Evolutionary conservation across 2,797 vertebrate genomes (phyloP), one percentile per base, ranked within the genome.

Genomic region (Dicrostonyx torquatus): DNA sequence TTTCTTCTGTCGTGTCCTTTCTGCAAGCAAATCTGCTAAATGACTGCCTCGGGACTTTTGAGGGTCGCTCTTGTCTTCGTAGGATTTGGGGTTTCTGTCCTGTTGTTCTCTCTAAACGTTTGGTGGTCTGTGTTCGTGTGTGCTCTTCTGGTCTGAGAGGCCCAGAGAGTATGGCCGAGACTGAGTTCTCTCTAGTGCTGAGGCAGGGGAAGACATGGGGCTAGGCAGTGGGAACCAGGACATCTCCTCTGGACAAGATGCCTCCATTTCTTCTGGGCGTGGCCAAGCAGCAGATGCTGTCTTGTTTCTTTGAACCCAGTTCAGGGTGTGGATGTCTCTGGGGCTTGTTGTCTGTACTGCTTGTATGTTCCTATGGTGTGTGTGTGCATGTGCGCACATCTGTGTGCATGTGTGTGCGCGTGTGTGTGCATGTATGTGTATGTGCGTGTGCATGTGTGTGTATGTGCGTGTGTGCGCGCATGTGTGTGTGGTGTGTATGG

Each of bases 181-280:
- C 60, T 15, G 66, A 60, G 40, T 45, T 79, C 1, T 50, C 70
- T 84, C 40, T 70, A 58, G 37, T 24, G 13, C 40, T 55, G 89
- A 68, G 68, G 34, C n/a, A 45, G 82, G 73, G 68, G 34, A 68
- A 79, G 68, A 29, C n/a, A 2, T 64, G 48, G 72, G 88, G 26
- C n/a, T 6, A 40, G 91, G 64, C 7, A 26, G 31, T 94, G 43
- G 94, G 90, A 94, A 77, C 93, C 90, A 75, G 29, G 29, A 26
- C 60, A 94, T 77, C 76, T 62, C 76, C 55, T 77, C 76, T 68
- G 43, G 84, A 34, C n/a, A 73, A 77, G n/a, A 82, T 0, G 7
- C 29, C 87, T 73, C 66, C 73, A 24, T 17, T 91, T 40, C 78
- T 96, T 58, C 84, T 68, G 93, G 72, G 87, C 26, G 89, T 93